A percentile compares a stretch with the other conserved stretches of the same genome.
Evolutionary conservation across 53 echinoderm and acorn worm species (phyloP).

Genomic region (Arbacia lixula): DNA sequence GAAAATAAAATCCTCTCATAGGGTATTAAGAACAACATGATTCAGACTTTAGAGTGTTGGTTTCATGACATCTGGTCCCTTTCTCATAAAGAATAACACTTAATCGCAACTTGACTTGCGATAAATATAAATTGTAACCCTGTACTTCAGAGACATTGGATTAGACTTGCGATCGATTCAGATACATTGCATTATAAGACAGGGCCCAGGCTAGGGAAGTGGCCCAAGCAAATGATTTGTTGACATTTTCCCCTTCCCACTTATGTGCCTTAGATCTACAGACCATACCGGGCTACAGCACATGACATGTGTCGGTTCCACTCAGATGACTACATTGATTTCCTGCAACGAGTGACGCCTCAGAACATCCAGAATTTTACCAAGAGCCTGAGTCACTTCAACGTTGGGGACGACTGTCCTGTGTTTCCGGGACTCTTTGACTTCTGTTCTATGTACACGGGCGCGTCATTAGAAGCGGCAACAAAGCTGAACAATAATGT

Average conservation of each 20-base stretch:
- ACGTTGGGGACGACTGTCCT: slow-evolving; percentile 98
- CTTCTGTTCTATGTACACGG: slow-evolving; percentile 98
- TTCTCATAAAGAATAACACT: too few relatives aligned
- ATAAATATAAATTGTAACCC: too few relatives aligned
- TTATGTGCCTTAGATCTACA: slow-evolving; percentile 76
- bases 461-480: slow-evolving; percentile 95
- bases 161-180: too few relatives aligned
- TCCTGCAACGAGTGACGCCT: slow-evolving; percentile 93
- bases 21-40: too few relatives aligned
- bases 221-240: too few relatives aligned
- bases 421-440: slow-evolving; percentile 98
- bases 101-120: too few relatives aligned
- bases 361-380: slow-evolving; percentile 99
- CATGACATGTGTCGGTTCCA: slow-evolving; percentile 99
- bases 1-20: too few relatives aligned
- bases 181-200: too few relatives aligned
- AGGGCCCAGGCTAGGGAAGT: too few relatives aligned
- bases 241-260: background rate
- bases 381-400: slow-evolving; percentile 94
- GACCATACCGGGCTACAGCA: slow-evolving; percentile 92
- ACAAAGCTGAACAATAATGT: slow-evolving; percentile 97
- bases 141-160: too few relatives aligned
- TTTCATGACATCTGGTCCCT: too few relatives aligned
- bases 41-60: too few relatives aligned
- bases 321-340: slow-evolving; percentile 98